These are phyloP conservation scores for Brachyrhaphis roseni DNA, from an alignment of 2,797 vertebrate genomes.

Conservation along the genomic window DNA sequence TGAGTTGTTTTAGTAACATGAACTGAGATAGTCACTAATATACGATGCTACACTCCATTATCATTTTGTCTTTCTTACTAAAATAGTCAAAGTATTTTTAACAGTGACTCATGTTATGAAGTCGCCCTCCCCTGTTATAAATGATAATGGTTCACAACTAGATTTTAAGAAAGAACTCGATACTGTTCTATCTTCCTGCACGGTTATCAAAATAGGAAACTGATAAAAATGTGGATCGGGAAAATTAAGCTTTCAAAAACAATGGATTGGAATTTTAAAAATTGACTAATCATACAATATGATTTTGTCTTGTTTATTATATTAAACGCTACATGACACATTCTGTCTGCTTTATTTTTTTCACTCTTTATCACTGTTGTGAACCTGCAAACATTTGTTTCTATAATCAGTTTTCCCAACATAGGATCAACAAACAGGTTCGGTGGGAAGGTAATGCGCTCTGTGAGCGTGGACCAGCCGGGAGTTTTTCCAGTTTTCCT, in stretches of 20 bases:
- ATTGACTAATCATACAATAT: background rate
- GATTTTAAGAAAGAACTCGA: background rate
- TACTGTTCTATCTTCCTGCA: background rate
- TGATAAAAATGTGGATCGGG: background rate
- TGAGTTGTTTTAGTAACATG: background rate
- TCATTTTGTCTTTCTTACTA: background rate
- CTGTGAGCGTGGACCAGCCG: background rate
- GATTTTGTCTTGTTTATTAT: background rate
- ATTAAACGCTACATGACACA: background rate
- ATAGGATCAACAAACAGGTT: background rate
- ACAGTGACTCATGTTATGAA: background rate
- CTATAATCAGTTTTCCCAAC: background rate
- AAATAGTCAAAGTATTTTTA: background rate
- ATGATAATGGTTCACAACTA: background rate
- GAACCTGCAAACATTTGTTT: background rate
- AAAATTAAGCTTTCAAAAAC: background rate
- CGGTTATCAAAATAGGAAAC: background rate
- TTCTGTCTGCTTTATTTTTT: background rate
- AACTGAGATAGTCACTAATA: background rate
- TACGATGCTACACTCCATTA: background rate
- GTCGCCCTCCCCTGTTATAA: background rate
- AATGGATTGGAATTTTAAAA: background rate
- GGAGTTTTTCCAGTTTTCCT: constrained; percentile 22
- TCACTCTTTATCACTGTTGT: background rate
- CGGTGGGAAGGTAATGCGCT: background rate